Evolutionary conservation across 1,140 invertebrate species (phyloP), one percentile per base, ranked within the genome.

Genomic region (Helicoverpa armigera): DNA sequence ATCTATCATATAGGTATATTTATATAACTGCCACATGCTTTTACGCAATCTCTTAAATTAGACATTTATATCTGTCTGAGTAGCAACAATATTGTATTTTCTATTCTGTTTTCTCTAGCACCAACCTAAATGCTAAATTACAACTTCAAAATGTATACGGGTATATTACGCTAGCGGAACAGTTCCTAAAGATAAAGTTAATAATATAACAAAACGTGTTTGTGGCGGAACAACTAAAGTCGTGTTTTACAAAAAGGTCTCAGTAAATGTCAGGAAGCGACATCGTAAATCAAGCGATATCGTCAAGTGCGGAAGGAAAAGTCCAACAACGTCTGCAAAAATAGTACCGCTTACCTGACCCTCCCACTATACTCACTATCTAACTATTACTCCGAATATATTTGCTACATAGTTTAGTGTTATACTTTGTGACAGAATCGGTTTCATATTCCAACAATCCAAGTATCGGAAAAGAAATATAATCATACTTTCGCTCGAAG

Each of bases 271-370:
- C 81, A 86, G 80, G 77, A 79, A 85, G 83, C 73, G 75, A 65
- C 50, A 53, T 78, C 82, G 83, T 87, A 87, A 87, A 87, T 87
- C 86, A 87, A 74, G 18, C 83, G 85, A 84, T 86, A 86, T 82
- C 83, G 85, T 65, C 79, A 74, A 56, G 70, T 81, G 53, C 84
- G 85, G 82, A 85, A 84, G 86, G 83, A 82, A 83, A 69, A 54
- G 85, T 75, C 80, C 81, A 72, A 63, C 81, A 61, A 81, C 82
- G 74, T 79, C 58, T 70, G 84, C 79, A 79, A 83, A 85, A 87
- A 83, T 87, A 85, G 82, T 82, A 65, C 18, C 73, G 53, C 58
- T 69, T 78, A 73, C 79, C 58, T 80, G 78, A 74, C 48, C 54
- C 18, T 14, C 53, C 31, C 53, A 58, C 53, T 73, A 53, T 31